Evolutionary conservation across 1,140 invertebrate genomes (phyloP).

Genomic region (Paramacrobiotus metropolitanus): DNA sequence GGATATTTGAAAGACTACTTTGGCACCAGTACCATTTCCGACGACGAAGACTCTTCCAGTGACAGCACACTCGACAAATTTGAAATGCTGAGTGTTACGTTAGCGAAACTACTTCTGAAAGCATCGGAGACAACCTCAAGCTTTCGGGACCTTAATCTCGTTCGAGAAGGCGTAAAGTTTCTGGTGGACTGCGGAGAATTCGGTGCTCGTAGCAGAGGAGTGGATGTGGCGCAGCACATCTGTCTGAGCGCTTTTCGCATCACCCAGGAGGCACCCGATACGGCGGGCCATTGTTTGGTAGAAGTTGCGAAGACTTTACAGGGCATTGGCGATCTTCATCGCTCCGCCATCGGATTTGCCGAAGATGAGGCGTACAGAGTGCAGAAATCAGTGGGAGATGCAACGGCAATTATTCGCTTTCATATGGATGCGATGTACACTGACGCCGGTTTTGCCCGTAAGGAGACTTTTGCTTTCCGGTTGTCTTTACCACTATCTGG

Average conservation of each 20-base stretch:
- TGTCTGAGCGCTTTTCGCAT: not conserved
- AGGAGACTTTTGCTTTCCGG: not conserved
- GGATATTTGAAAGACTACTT: no score
- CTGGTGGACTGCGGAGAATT: not conserved
- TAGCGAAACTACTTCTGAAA: no score
- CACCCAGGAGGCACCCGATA: not conserved
- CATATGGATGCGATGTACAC: not conserved
- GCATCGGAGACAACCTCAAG: no score
- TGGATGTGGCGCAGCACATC: not conserved
- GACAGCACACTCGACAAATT: no score
- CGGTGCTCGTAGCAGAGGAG: not conserved
- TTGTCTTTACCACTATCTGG: not conserved
- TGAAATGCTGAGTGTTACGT: no score
- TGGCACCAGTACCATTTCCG: no score
- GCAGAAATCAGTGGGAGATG: not conserved
- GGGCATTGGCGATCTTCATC: not conserved
- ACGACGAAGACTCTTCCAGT: no score
- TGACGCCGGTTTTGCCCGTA: not conserved
- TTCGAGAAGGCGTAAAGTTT: not conserved
- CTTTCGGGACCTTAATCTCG: not conserved
- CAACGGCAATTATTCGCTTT: not conserved
- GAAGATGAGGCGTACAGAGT: not conserved
- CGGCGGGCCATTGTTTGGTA: not conserved
- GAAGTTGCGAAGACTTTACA: not conserved
- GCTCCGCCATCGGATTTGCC: not conserved